phyloP scores from a whole-genome alignment of 2,797 vertebrate species.

The Rhincodon typus region DNA sequence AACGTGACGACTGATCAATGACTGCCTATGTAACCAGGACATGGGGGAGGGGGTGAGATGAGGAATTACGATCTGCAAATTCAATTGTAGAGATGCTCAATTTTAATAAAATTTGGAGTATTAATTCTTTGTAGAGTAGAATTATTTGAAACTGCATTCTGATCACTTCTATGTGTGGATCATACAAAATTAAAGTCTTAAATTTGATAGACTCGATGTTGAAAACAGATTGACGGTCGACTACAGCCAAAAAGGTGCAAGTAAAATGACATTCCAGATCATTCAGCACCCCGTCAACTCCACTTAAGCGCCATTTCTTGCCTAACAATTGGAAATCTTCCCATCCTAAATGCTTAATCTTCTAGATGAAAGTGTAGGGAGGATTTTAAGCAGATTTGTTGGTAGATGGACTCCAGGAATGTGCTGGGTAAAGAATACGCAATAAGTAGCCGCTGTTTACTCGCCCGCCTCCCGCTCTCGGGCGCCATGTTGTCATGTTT shows the following conservation, averaged over 20 bases:
- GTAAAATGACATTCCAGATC: too few species aligned
- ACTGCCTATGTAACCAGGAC: background rate
- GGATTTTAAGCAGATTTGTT: background rate
- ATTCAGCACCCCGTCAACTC: too few species aligned
- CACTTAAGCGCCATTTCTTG: too few species aligned
- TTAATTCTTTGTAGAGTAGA: background rate
- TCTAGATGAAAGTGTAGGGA: background rate
- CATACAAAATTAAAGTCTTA: background rate
- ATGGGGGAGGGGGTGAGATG: too few species aligned
- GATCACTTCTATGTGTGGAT: too few species aligned
- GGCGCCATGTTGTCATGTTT: constrained; percentile 31
- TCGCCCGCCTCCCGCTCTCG: background rate
- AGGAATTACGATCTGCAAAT: background rate
- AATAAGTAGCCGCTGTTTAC: background rate
- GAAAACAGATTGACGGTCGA: too few species aligned
- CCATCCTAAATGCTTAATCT: background rate
- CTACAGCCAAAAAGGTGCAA: too few species aligned
- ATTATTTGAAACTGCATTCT: background rate
- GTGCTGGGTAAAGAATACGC: background rate
- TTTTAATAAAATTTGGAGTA: background rate
- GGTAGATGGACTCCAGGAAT: background rate
- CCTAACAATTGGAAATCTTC: too few species aligned
- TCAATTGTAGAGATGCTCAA: background rate
- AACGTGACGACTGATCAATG: background rate
- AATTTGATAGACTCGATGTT: too few species aligned